Base-by-base conservation (phyloP, 2,113 vertebrate genomes). In the Poeciliopsis retropinna region DNA sequence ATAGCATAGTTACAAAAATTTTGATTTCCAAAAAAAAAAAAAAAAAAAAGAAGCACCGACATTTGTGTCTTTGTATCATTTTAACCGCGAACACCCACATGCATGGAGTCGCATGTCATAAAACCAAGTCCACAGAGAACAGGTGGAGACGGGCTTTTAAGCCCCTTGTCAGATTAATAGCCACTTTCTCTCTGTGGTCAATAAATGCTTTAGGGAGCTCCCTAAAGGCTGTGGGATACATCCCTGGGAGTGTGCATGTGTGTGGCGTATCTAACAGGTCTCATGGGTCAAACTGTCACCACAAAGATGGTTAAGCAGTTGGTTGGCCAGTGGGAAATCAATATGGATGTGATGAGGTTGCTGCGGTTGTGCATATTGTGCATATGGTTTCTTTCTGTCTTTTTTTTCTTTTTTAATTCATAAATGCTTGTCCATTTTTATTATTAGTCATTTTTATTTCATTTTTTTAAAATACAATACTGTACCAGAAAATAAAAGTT, bases 221-320 rank as follows among this genome's bases (percentile, higher is more conserved):
- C 86, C 85, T 88, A 63, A 85, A 88, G 75, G 85, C 79, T 82
- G 77, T 68, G 69, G 75, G 76, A 86, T 78, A 64, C 67, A 66
- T 88, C 69, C 73, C 65, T 76, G 9, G 31, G 64, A 69, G 72
- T 72, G 37, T 34, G 29, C 72, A 32, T 85, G 77, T 78, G 75
- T 73, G 67, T 34, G 79, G 76, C 37, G 79, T 60, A 71, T 83
- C 82, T 90, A 92, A 88, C 89, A 79, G 88, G 87, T 81, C 87
- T 90, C 87, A 83, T 88, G 91, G 91, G 91, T 92, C 83, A 88
- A 88, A 84, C 87, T 91, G 87, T 89, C 91, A 91, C 77, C 79
- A 75, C 83, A 82, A 80, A 83, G 85, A 89, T 87, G 76, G 83
- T 85, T 87, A 91, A 91, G 85, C 84, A 93, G 88, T 88, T 87